Evolutionary conservation across 2,113 vertebrate genomes (phyloP).

Genomic region (Solenodon paradoxus): DNA sequence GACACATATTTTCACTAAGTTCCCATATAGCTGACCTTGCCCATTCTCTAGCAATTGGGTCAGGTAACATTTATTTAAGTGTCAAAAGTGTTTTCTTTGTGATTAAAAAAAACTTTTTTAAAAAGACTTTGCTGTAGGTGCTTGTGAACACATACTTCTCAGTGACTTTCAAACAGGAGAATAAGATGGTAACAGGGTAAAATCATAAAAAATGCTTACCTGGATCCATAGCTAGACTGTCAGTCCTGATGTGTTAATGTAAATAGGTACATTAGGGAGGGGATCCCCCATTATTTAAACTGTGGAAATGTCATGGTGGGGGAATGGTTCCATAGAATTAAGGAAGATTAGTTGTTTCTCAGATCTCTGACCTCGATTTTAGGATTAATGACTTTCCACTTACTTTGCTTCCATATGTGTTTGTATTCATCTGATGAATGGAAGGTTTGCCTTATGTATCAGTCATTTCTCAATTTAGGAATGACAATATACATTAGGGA

Average conservation of each 20-base stretch:
- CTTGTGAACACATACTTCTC: not conserved
- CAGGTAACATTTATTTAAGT: conserved; percentile 10
- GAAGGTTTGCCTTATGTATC: not conserved
- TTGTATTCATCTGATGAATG: not conserved
- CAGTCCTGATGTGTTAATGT: not conserved
- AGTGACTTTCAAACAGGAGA: not conserved
- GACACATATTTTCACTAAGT: not conserved
- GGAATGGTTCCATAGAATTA: not conserved
- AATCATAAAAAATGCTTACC: not conserved
- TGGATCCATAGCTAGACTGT: not conserved
- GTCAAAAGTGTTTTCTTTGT: not conserved
- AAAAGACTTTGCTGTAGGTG: not conserved
- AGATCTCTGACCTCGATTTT: conserved; percentile 17
- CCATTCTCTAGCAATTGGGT: not conserved
- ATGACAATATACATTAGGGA: not conserved
- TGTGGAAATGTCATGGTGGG: not conserved
- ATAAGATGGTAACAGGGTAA: not conserved
- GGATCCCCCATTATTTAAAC: not conserved
- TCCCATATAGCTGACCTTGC: not conserved
- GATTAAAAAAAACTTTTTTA: not conserved
- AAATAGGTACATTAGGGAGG: not conserved
- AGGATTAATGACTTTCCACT: not conserved
- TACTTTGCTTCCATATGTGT: not conserved
- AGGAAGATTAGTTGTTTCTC: conserved; percentile 5
- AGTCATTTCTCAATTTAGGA: not conserved